Conservation (phyloP, 2,113 vertebrate genomes). For the Candoia aspera region DNA sequence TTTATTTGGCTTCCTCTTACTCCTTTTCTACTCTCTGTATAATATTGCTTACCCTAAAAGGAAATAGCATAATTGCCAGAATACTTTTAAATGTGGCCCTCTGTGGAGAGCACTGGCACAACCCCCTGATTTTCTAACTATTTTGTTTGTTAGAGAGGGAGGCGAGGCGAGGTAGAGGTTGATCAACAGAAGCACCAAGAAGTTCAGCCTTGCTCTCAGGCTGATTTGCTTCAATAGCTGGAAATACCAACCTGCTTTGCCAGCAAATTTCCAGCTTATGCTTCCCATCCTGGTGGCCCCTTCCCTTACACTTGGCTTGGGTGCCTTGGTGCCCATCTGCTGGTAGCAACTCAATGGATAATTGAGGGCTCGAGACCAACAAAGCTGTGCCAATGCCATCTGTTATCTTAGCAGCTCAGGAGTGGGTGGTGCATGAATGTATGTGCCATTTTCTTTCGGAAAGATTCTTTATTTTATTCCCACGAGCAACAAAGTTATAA, state of each 20-base stretch:
- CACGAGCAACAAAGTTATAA: neutral
- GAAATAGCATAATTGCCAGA: neutral
- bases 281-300: constrained; percentile 54
- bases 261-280: constrained; percentile 63
- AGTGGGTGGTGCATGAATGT: constrained; percentile 23
- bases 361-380: constrained; percentile 62
- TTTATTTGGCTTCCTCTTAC: neutral
- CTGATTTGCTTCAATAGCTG: constrained; percentile 54
- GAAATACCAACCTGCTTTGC: constrained; percentile 40
- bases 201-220: constrained; percentile 50
- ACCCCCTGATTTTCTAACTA: neutral
- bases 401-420: constrained; percentile 55
- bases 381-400: constrained; percentile 61
- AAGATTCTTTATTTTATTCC: constrained; percentile 35
- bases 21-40: neutral
- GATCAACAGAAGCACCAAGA: constrained; percentile 32
- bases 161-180: neutral
- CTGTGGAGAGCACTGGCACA: neutral
- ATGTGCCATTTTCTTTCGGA: constrained; percentile 62
- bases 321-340: constrained; percentile 68
- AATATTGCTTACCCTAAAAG: neutral
- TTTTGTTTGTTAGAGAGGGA: neutral
- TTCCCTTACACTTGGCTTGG: constrained; percentile 72
- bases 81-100: constrained; percentile 12
- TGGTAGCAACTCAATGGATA: constrained; percentile 68